These are phyloP conservation scores for Eupristina koningsbergeri DNA, from an alignment of 1,140 invertebrate genomes.

Conservation along the genomic window DNA sequence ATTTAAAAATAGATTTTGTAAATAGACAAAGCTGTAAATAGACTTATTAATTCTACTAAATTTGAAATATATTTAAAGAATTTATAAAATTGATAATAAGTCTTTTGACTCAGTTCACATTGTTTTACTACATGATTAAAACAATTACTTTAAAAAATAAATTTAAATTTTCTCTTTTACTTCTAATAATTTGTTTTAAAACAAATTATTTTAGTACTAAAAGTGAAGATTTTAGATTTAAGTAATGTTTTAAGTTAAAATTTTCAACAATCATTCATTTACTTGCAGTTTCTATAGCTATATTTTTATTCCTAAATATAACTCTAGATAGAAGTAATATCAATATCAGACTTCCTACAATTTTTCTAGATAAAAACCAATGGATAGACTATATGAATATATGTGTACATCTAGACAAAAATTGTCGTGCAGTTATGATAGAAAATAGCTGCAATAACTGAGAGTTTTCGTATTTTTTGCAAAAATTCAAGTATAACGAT, in stretches of 20 bases:
- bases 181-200: neutral
- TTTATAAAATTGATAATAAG: neutral
- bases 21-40: too few species aligned
- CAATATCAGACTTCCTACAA: neutral
- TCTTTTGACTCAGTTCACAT: neutral
- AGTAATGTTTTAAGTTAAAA: neutral
- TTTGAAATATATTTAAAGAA: neutral
- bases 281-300: neutral
- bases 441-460: conserved; percentile 12
- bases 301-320: neutral
- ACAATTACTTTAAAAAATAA: neutral
- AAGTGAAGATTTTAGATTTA: neutral
- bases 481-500: neutral
- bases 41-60: too few species aligned
- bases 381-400: neutral
- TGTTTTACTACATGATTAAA: neutral
- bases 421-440: neutral
- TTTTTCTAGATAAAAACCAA: neutral
- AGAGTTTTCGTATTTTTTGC: neutral
- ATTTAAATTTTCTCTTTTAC: neutral
- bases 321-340: neutral
- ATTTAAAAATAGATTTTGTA: too few species aligned
- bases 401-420: neutral
- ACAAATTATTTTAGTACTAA: neutral
- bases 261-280: neutral